phyloP scores from a whole-genome alignment of 2,113 vertebrate species.

The Arvicanthis niloticus region DNA sequence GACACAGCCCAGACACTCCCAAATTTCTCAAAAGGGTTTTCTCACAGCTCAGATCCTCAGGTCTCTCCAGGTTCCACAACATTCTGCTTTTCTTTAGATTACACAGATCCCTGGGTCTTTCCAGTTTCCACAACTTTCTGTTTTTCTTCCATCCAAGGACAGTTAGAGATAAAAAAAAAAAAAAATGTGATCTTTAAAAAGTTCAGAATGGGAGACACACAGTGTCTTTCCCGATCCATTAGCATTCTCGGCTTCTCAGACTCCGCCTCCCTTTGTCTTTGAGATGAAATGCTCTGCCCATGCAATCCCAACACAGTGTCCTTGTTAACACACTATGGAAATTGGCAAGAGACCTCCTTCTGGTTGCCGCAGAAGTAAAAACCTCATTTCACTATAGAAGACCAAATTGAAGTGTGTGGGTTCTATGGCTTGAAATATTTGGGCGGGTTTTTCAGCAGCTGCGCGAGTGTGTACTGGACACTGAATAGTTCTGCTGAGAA shows the following conservation, averaged over 20 bases:
- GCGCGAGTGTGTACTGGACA: rapidly evolving
- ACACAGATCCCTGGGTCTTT: not conserved
- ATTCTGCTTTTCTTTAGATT: not conserved
- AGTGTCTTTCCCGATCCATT: not conserved
- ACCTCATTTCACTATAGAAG: not conserved
- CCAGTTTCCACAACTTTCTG: not conserved
- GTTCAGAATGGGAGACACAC: not conserved
- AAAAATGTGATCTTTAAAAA: not conserved
- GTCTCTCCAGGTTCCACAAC: not conserved
- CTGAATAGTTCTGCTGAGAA: not conserved
- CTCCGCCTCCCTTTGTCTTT: not conserved
- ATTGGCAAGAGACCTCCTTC: not conserved
- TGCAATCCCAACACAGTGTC: not conserved
- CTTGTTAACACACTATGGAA: not conserved
- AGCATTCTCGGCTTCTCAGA: not conserved
- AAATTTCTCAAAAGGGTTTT: rapidly evolving
- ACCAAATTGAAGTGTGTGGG: no score
- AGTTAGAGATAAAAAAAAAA: not conserved
- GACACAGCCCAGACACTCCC: not conserved
- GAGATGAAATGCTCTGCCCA: not conserved
- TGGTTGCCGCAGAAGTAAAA: not conserved
- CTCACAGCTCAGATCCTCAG: not conserved
- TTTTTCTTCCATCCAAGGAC: not conserved
- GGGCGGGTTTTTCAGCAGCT: not conserved
- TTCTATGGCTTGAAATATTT: no score